Evolutionary conservation across 2,113 vertebrate species (phyloP), one percentile per base, ranked within the genome.

Genomic region (Ictalurus punctatus): DNA sequence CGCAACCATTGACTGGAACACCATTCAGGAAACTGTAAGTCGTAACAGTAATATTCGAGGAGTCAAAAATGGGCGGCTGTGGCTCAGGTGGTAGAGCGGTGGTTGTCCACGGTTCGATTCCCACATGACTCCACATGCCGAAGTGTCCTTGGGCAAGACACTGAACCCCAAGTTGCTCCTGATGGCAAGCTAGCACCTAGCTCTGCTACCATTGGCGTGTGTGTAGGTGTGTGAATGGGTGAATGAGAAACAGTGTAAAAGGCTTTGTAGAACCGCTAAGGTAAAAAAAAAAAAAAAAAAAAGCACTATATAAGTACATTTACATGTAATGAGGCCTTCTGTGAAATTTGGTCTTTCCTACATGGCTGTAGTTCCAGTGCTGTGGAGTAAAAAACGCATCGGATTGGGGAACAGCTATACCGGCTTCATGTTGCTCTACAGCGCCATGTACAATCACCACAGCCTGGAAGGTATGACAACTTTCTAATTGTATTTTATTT

Each of bases 301-400:
- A 48, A 48, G 6, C 44, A 6, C 44, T 48, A 48, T 48, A 48
- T 48, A 48, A 6, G 6, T 48, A 6, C 44, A 7, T 48, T 48
- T 48, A 27, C 23, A 73, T 9, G 34, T 37, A 58, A 85, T 17
- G 16, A 40, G 9, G 34, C 81, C 34, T 44, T 61, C 8, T 83
- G 58, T 63, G 1, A 63, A 25, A 21, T 13, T 34, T 81, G 52
- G 7, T 82, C 19, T 76, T n/a, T 79, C 1, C 19, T 79, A 21
- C n/a, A 65, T 44, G 88, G 3, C 74, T 89, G 48, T 89, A 96
- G 96, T 37, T 96, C 0, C 0, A 91, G 0, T 96, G 96, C 91
- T 96, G 96, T 90, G 96, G 95, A 23, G 88, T 96, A 6, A 0
- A 6, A 0, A 94, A 94, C 7, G 0, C 0, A 0, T 1, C 90